phyloP scores from a whole-genome alignment of 1,140 invertebrate species.

The Ctenoplectra terminalis region DNA sequence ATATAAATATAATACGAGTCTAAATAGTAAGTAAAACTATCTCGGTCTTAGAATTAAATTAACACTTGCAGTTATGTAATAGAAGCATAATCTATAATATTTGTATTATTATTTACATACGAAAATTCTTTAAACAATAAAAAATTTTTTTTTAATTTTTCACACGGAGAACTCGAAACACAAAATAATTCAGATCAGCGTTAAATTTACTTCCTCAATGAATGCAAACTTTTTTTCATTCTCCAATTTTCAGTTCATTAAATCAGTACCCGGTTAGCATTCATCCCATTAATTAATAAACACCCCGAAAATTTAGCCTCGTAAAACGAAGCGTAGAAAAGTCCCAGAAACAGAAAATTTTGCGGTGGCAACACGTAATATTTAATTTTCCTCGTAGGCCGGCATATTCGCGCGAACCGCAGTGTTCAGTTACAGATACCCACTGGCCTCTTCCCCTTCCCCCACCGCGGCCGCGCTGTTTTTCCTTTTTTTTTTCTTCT shows the following conservation, averaged over 20 bases:
- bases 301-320: not conserved
- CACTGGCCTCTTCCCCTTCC: constrained; percentile 55
- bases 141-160: too few relatives aligned
- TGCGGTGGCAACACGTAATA: constrained; percentile 35
- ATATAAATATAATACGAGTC: too few relatives aligned
- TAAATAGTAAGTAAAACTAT: too few relatives aligned
- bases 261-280: not conserved
- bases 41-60: too few relatives aligned
- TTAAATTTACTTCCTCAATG: too few relatives aligned
- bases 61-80: too few relatives aligned
- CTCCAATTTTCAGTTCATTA: not conserved
- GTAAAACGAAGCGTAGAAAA: not conserved
- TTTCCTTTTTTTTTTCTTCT: constrained; percentile 38
- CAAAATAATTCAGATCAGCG: not conserved
- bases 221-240: too few relatives aligned
- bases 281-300: not conserved
- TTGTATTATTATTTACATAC: too few relatives aligned
- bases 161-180: not conserved
- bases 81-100: too few relatives aligned
- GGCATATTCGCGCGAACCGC: constrained; percentile 40
- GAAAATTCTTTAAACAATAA: too few relatives aligned
- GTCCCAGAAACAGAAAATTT: not conserved
- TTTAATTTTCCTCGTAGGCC: constrained; percentile 59
- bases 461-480: constrained; percentile 17
- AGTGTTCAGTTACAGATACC: constrained; percentile 62